phyloP scores from a whole-genome alignment of 2,888 invertebrate species.

The Zaprionus lineosus region DNA sequence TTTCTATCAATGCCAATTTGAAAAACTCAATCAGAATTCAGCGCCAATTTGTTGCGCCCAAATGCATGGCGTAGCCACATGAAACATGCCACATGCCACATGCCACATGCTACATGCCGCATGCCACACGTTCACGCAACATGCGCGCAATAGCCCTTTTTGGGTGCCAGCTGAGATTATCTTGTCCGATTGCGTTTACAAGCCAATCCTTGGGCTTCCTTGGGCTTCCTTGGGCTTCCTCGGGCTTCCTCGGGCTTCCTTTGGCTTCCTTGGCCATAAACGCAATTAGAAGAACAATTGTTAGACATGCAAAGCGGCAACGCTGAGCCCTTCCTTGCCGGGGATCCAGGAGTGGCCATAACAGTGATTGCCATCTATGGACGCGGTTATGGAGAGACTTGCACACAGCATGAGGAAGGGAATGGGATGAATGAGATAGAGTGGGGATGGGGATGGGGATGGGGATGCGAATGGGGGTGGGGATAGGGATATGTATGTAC shows the following conservation, averaged over 20 bases:
- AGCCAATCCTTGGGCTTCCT: slow-evolving; percentile 48
- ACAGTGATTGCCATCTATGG: slow-evolving; percentile 66
- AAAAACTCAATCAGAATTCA: no score
- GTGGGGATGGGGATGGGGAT: not conserved
- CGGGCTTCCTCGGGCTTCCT: slow-evolving; percentile 36
- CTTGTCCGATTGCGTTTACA: slow-evolving; percentile 77
- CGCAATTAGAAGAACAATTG: slow-evolving; percentile 79
- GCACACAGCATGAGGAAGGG: no score
- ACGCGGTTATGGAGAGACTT: slow-evolving; percentile 4
- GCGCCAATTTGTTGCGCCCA: slow-evolving; percentile 48
- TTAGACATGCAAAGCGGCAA: slow-evolving; percentile 74
- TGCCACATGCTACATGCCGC: slow-evolving; percentile 35
- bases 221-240: not conserved
- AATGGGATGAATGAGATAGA: no score
- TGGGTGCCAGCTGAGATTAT: slow-evolving; percentile 62
- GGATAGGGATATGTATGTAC: slow-evolving; percentile 8
- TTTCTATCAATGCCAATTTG: slow-evolving; percentile 55
- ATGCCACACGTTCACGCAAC: slow-evolving; percentile 56
- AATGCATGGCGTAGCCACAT: slow-evolving; percentile 35
- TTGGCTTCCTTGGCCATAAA: slow-evolving; percentile 63
- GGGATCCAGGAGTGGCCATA: slow-evolving; percentile 44
- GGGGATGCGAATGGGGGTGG: not conserved
- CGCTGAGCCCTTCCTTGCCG: slow-evolving; percentile 43
- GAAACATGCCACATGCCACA: slow-evolving; percentile 49
- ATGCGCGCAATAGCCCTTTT: slow-evolving; percentile 55